phyloP scores from a whole-genome alignment of 2,888 invertebrate species.

The Phasia obesa region DNA sequence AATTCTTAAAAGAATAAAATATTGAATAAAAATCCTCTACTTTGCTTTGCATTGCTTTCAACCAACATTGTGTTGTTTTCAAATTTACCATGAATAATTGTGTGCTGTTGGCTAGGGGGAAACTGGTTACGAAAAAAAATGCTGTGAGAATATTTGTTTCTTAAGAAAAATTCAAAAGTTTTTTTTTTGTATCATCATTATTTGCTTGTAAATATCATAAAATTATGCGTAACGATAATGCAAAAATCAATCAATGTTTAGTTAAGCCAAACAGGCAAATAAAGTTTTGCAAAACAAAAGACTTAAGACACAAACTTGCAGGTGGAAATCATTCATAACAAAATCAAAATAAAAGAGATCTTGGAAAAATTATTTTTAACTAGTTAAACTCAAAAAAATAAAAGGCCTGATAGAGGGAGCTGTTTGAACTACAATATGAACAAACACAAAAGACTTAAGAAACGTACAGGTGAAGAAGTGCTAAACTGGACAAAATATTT shows the following conservation, averaged over 20 bases:
- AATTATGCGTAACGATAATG: constrained; percentile 64
- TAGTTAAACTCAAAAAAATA: neutral
- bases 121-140: neutral
- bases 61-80: constrained; percentile 19
- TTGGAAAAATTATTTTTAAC: no score
- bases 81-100: constrained; percentile 64
- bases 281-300: constrained; percentile 28
- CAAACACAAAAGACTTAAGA: neutral
- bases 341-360: no score
- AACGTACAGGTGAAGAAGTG: no score
- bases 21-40: neutral
- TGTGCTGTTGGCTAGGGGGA: constrained; percentile 8
- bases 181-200: constrained; percentile 3
- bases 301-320: constrained; percentile 24
- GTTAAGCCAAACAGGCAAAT: constrained; percentile 14
- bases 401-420: no score
- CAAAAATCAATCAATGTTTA: constrained; percentile 41
- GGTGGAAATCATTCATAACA: no score
- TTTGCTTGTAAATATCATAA: constrained; percentile 41
- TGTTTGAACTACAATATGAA: no score
- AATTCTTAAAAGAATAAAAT: neutral
- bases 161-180: constrained; percentile 9
- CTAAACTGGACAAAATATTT: no score
- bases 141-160: constrained; percentile 52
- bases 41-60: neutral